Evolutionary conservation across 2,888 invertebrate species (phyloP), one percentile per base, ranked within the genome.

Genomic region (Fragum whitleyi): DNA sequence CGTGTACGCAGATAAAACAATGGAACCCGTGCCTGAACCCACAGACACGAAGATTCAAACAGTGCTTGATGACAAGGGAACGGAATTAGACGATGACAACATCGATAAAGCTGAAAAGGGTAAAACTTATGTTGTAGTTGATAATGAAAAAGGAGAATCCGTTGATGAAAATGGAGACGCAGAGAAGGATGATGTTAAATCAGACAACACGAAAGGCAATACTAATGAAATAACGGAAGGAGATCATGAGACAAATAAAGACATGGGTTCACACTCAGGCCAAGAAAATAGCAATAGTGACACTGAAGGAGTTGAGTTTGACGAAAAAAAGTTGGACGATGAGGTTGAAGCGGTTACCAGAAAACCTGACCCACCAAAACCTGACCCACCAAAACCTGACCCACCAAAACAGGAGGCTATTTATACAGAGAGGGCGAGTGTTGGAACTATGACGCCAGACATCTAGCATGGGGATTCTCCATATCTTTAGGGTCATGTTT

Each of bases 391-490:
- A n/a, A n/a, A n/a, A n/a, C 55, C 67, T 29, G 70, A 67, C 23
- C 59, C 28, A 19, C 61, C 73, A 55, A 71, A 47, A 67, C 79
- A 79, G 36, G 72, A 72, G 61, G 73, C 85, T 11, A 21, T 85
- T 14, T 78, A 75, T 59, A 79, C 74, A 29, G 85, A 82, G 36
- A 65, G 71, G 28, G 83, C 76, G 3, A 82, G 85, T 71, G 81
- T 77, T n/a, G 85, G 79, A 11, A 85, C 85, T 16, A 21, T 80
- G 23, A 85, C 85, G 16, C 85, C 85, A 16, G 85, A 85, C 68
- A 85, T 85, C 39, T 85, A 69, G 68, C 32, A 36, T 36, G n/a
- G n/a, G n/a, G n/a, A n/a, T n/a, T n/a, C n/a, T n/a, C n/a, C n/a
- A 9, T n/a, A n/a, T n/a, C n/a, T n/a, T n/a, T n/a, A n/a, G n/a